phyloP scores from a whole-genome alignment of 2,797 vertebrate genomes.

The Anolis apletophallus region DNA sequence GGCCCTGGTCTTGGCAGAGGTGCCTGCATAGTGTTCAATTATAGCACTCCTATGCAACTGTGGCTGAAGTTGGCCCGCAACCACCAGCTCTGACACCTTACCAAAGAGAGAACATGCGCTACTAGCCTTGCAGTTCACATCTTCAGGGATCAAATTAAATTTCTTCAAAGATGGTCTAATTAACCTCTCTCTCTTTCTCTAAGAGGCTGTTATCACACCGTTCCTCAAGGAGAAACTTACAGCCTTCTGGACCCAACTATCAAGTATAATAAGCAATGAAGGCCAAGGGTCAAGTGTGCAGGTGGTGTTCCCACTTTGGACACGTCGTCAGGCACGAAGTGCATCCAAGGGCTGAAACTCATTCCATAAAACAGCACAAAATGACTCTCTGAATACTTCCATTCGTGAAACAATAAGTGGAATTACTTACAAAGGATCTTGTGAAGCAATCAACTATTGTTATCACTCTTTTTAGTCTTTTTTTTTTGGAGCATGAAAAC shows the following conservation, averaged over 20 bases:
- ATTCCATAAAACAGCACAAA: not conserved
- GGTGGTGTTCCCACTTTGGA: not conserved
- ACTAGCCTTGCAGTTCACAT: not conserved
- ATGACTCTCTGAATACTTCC: not conserved
- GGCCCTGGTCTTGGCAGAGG: not conserved
- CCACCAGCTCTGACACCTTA: not conserved
- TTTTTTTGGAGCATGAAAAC: not conserved
- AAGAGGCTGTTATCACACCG: not conserved
- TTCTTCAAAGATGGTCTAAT: not conserved
- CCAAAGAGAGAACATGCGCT: not conserved
- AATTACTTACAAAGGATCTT: not conserved
- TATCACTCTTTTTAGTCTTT: not conserved
- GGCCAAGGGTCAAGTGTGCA: not conserved
- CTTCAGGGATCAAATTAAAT: not conserved
- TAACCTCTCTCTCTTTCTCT: no score
- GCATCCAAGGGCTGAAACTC: not conserved
- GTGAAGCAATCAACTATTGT: not conserved
- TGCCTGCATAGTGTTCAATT: not conserved
- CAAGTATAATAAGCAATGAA: not conserved
- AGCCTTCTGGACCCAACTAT: not conserved
- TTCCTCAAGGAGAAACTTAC: not conserved
- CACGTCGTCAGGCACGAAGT: not conserved
- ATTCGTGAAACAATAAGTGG: not conserved
- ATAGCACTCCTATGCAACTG: not conserved
- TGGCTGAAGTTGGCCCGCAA: not conserved